These are phyloP conservation scores for Cancer borealis DNA, from an alignment of 2,888 invertebrate genomes.

Conservation along the genomic window DNA sequence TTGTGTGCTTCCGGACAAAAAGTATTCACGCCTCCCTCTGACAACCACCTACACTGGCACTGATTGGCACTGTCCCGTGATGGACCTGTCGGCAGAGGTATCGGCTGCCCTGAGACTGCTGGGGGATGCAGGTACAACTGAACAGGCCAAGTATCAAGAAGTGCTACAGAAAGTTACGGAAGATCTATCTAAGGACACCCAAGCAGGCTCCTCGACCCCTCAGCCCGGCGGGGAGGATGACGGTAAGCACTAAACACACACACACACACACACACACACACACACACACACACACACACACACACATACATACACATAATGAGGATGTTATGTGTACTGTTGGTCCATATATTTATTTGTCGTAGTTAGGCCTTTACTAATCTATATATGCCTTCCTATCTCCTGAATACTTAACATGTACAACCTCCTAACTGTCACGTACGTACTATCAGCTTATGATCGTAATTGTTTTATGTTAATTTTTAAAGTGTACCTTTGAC, in stretches of 20 bases:
- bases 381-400: too few species aligned
- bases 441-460: too few species aligned
- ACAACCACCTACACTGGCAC: background rate
- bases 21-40: conserved; percentile 41
- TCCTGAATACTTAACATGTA: too few species aligned
- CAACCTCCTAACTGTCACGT: too few species aligned
- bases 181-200: conserved; percentile 9
- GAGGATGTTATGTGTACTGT: background rate
- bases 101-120: conserved; percentile 55
- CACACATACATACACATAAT: background rate
- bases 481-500: too few species aligned
- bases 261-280: background rate
- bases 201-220: background rate
- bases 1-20: background rate
- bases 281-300: background rate
- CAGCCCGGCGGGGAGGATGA: background rate
- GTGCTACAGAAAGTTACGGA: conserved; percentile 19
- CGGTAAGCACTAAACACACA: background rate
- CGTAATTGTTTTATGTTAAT: too few species aligned
- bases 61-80: background rate
- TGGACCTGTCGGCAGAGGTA: conserved; percentile 54
- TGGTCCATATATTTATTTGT: too few species aligned
- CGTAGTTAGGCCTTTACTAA: too few species aligned
- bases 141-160: conserved; percentile 32
- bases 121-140: conserved; percentile 35